phyloP scores from a whole-genome alignment of 2,797 vertebrate species.

The Hyperoplus immaculatus region DNA sequence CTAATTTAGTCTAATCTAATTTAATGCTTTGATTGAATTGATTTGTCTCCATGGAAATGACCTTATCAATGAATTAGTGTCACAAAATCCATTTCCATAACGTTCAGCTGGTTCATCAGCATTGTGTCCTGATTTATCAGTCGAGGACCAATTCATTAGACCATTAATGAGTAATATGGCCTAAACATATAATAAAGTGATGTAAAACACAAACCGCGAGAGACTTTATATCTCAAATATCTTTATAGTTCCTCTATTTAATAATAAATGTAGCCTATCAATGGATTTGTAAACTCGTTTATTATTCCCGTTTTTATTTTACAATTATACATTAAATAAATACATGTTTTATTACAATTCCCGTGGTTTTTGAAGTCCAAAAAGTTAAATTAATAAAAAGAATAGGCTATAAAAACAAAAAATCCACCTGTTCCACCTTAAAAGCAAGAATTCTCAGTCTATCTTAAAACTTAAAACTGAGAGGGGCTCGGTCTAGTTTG shows the following conservation, averaged over 20 bases:
- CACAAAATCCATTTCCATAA: neutral
- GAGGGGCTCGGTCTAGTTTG: conserved; percentile 39
- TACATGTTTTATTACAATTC: neutral
- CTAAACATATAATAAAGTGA: neutral
- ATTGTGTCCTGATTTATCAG: too few species aligned
- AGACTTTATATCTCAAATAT: too few species aligned
- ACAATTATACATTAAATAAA: too few species aligned
- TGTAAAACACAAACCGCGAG: too few species aligned
- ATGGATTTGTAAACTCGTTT: too few species aligned
- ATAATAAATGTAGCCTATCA: neutral
- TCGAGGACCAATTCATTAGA: neutral
- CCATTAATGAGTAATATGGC: neutral
- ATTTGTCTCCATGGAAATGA: neutral
- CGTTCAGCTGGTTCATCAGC: too few species aligned
- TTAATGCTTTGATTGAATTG: neutral
- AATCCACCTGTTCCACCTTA: conserved; percentile 23
- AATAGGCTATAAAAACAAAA: neutral
- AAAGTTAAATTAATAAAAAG: neutral
- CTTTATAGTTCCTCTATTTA: neutral
- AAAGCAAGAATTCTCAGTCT: neutral
- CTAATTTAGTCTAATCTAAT: neutral
- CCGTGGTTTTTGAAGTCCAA: neutral
- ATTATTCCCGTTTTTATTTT: too few species aligned
- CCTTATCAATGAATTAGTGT: too few species aligned
- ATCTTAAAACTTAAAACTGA: conserved; percentile 44